Evolutionary conservation across 2,888 invertebrate genomes (phyloP).

Genomic region (Azorinus chamasolen): DNA sequence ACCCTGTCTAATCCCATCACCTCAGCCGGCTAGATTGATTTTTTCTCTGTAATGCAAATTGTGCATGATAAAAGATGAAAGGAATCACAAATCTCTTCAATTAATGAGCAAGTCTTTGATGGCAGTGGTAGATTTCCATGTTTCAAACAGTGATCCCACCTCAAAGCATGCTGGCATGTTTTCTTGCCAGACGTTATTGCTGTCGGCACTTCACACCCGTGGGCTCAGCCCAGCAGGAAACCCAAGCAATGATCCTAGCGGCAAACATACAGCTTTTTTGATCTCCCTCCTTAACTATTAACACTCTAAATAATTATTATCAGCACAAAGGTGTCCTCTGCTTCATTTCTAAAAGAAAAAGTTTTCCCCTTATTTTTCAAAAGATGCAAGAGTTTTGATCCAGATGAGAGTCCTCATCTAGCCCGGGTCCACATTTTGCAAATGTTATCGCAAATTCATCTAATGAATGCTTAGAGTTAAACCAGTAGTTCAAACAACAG

Average conservation of each 20-base stretch:
- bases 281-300: constrained; percentile 44
- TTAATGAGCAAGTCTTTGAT: constrained; percentile 60
- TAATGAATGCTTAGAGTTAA: no score
- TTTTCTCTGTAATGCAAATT: constrained; percentile 63
- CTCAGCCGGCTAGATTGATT: constrained; percentile 10
- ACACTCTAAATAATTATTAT: no score
- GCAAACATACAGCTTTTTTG: constrained; percentile 47
- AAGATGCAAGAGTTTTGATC: no score
- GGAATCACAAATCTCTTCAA: constrained; percentile 51
- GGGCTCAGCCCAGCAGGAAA: constrained; percentile 40
- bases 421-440: no score
- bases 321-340: no score
- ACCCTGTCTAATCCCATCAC: constrained; percentile 7
- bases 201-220: constrained; percentile 39
- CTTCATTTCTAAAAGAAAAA: no score
- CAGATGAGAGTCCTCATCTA: no score
- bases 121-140: constrained; percentile 58
- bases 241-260: constrained; percentile 36
- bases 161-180: constrained; percentile 45
- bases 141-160: constrained; percentile 63
- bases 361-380: no score
- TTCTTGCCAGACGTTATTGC: constrained; percentile 48
- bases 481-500: no score
- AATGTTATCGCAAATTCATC: no score
- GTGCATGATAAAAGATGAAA: constrained; percentile 67